phyloP scores from a whole-genome alignment of 2,113 vertebrate genomes.

The Pungitius pungitius region DNA sequence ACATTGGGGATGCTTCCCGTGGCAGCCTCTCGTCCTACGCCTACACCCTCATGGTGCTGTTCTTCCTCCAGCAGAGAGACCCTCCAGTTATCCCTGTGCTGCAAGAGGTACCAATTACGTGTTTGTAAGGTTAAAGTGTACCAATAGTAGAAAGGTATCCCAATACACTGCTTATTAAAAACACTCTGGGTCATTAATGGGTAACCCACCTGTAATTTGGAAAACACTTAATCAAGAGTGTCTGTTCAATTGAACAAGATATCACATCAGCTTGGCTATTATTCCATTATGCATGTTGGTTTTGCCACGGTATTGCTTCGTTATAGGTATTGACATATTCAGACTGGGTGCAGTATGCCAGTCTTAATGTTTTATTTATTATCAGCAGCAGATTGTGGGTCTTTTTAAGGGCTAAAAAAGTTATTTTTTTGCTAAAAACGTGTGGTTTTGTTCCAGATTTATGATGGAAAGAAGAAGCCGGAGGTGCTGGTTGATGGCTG shows the following conservation, averaged over 20 bases:
- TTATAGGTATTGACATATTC: too few relatives aligned
- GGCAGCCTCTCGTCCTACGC: constrained; percentile 96
- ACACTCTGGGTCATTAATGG: not conserved
- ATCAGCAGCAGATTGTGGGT: not conserved
- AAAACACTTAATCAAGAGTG: not conserved
- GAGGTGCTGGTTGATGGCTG: constrained; percentile 91
- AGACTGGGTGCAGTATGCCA: too few relatives aligned
- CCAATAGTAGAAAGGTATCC: not conserved
- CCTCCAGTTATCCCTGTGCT: constrained; percentile 93
- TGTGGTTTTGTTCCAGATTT: constrained; percentile 79
- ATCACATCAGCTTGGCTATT: not conserved
- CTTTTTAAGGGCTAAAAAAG: not conserved
- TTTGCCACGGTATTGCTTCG: not conserved
- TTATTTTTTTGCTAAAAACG: not conserved
- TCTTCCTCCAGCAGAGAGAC: constrained; percentile 92
- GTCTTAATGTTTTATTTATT: too few relatives aligned
- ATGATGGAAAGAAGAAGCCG: constrained; percentile 86
- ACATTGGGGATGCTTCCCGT: constrained; percentile 94
- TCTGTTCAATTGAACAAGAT: too few relatives aligned
- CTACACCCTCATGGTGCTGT: constrained; percentile 96
- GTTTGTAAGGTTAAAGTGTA: not conserved
- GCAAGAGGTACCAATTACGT: constrained; percentile 85
- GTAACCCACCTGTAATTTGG: not conserved
- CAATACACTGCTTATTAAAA: not conserved
- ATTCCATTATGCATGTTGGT: not conserved